Base-by-base conservation (phyloP, 2,888 invertebrate genomes). In the Drosophila paramelanica region DNA sequence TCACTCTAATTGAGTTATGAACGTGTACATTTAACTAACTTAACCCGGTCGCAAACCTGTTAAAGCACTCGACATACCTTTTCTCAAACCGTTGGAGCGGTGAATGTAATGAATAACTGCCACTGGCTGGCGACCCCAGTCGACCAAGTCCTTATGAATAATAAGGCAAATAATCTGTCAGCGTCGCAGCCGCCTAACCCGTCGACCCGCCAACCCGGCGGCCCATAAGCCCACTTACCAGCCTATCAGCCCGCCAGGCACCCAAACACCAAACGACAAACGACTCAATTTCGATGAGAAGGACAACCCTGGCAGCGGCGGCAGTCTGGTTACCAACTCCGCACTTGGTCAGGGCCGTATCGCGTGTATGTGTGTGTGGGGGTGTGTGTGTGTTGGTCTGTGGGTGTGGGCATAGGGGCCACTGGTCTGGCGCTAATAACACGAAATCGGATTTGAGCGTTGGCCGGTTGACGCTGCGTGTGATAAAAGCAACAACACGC, bases 151-250 rank as follows among this genome's bases (percentile, higher is more conserved):
- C 81, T 83, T 85, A 90, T 90, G 90, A 89, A 90, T 89, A 89
- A 89, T 89, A 85, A 88, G 89, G 77, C 80, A 83, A 89, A 90
- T 89, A 90, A 88, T 88, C 83, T 86, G 89, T 88, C 88, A 89
- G 77, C 71, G 82, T 88, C 89, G 87, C 83, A 84, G 81, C 57
- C 68, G 84, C 67, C 85, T 72, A 64, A 69, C 77, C 61, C 60
- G 52, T 38, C 56, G 43, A 66, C 25, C 59, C 49, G 39, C 3
- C 52, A 46, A 51, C 42, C 43, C 38, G 45, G 46, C 56, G 43
- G 51, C 51, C 64, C 33, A 46, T 62, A 59, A 41, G n/a, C 27
- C 45, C 45, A 8, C 14, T 27, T 13, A 14, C 69, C 59, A 42
- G 66, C 38, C 64, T 43, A 51, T 7, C 39, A 39, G 8, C 20